These are phyloP conservation scores for Amiota minor DNA, from an alignment of 2,888 invertebrate genomes.

Conservation along the genomic window DNA sequence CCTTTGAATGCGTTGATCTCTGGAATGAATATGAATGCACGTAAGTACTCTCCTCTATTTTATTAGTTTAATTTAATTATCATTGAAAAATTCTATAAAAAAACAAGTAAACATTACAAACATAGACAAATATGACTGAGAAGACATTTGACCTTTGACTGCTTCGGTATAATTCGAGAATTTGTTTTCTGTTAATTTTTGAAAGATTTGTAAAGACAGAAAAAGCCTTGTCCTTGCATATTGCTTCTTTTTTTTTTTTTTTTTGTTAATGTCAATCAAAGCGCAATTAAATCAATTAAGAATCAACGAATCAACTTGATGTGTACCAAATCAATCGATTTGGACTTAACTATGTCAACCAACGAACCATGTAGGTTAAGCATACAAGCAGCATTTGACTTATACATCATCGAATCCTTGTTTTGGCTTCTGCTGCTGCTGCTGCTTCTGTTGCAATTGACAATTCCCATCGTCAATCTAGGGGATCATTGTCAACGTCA, in stretches of 20 bases:
- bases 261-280: constrained; percentile 6
- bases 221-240: too few relatives aligned
- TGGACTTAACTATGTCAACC: constrained; percentile 47
- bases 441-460: background rate
- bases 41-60: constrained; percentile 78
- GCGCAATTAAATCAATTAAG: constrained; percentile 16
- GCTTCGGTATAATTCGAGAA: constrained; percentile 1
- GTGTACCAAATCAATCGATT: constrained; percentile 66
- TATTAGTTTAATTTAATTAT: constrained; percentile 33
- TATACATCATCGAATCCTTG: background rate
- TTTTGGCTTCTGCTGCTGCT: background rate
- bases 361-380: background rate
- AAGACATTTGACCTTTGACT: background rate
- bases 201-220: too few relatives aligned
- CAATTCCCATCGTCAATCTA: background rate
- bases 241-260: too few relatives aligned
- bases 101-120: constrained; percentile 24
- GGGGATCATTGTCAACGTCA: background rate
- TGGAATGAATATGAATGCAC: constrained; percentile 99
- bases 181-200: too few relatives aligned
- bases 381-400: constrained; percentile 6
- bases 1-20: constrained; percentile 94
- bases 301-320: constrained; percentile 37
- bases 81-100: constrained; percentile 33
- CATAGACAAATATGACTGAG: too few relatives aligned